Conservation (phyloP, 35 echinoderm and acorn worm species). For the Amphiura filiformis region DNA sequence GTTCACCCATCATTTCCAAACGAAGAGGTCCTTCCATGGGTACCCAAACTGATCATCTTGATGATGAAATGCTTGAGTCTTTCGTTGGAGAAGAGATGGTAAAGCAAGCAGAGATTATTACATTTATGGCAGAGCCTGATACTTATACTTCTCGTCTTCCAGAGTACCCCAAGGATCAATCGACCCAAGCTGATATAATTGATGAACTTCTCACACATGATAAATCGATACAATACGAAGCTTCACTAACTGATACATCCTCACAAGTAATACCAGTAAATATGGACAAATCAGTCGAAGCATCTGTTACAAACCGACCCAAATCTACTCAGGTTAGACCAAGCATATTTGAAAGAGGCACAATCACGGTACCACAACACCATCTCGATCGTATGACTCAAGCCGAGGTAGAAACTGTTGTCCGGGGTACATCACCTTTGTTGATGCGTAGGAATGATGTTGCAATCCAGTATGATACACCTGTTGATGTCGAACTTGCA, state of each 20-base stretch:
- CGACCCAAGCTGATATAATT: conserved; percentile 8
- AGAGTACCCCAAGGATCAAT: not conserved
- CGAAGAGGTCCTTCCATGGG: conserved; percentile 8
- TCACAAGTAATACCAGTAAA: conserved; percentile 38
- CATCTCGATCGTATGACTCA: conserved; percentile 34
- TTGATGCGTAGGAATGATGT: conserved; percentile 24
- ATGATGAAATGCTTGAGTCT: not conserved
- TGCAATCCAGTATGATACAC: not conserved
- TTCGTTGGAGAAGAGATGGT: not conserved
- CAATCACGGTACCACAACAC: conserved; percentile 2
- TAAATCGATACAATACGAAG: not conserved
- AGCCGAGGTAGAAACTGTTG: not conserved
- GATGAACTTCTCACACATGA: not conserved
- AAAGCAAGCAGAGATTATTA: not conserved
- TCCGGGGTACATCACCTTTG: conserved; percentile 32
- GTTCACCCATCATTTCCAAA: conserved; percentile 47
- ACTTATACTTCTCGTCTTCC: not conserved
- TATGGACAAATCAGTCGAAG: not conserved
- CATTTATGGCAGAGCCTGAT: not conserved
- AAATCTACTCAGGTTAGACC: conserved; percentile 32
- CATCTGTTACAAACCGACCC: not conserved
- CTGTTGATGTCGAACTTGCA: not conserved
- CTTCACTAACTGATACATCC: not conserved
- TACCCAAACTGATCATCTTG: conserved; percentile 29
- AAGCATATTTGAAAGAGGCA: conserved; percentile 28